These are phyloP conservation scores for Drosophila kikkawai DNA, from an alignment of 1,140 invertebrate genomes.

Conservation along the genomic window DNA sequence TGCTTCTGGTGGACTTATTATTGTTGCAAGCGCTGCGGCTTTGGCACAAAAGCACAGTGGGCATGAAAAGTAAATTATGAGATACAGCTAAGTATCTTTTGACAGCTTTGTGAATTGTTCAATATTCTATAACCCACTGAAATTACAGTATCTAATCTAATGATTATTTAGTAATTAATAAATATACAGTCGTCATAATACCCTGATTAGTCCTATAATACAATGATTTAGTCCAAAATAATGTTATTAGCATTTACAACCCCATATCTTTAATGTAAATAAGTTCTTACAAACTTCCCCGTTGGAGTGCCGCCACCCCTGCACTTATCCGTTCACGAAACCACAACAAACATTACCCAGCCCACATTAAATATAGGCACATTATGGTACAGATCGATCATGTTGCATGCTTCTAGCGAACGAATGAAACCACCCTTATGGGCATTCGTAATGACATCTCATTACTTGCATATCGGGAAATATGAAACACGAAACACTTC, in stretches of 20 bases:
- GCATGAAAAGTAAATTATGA: neutral
- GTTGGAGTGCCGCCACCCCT: conserved; percentile 43
- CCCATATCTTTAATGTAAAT: conserved; percentile 7
- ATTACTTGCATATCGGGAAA: conserved; percentile 49
- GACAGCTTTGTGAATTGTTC: neutral
- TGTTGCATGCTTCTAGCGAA: conserved; percentile 65
- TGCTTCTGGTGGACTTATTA: conserved; percentile 13
- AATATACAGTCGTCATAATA: too few relatives aligned
- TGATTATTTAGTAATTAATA: too few relatives aligned
- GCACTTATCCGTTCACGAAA: conserved; percentile 28
- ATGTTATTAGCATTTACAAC: neutral
- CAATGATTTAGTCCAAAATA: neutral
- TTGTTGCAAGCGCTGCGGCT: conserved; percentile 17
- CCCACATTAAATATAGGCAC: conserved; percentile 62
- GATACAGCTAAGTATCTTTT: neutral
- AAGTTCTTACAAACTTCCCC: conserved; percentile 21
- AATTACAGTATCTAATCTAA: neutral
- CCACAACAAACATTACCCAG: conserved; percentile 44
- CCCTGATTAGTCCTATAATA: neutral
- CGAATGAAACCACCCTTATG: conserved; percentile 52
- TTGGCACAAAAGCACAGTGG: conserved; percentile 22
- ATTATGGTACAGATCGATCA: conserved; percentile 73
- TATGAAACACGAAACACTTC: conserved; percentile 57
- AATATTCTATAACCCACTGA: neutral
- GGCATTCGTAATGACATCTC: conserved; percentile 51